A percentile compares a stretch with the other conserved stretches of the same genome.
phyloP scores from a whole-genome alignment of 1,140 invertebrate genomes.

The Drosophila lini region DNA sequence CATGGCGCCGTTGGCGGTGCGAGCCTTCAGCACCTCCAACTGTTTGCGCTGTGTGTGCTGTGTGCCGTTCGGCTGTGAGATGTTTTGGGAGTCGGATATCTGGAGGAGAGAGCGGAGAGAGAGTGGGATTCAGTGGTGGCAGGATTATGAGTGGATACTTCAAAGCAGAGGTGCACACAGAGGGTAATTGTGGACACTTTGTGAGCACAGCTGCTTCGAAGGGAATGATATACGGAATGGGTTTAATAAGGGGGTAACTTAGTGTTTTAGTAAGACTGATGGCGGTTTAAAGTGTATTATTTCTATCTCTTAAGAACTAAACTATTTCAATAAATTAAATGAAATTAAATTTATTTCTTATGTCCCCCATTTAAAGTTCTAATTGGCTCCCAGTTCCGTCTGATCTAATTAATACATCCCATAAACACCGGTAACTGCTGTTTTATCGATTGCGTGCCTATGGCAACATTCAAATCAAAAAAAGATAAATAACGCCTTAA shows the following conservation, averaged over 20 bases:
- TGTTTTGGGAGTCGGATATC: constrained; percentile 84
- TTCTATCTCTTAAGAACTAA: not conserved
- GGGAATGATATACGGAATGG: constrained; percentile 1
- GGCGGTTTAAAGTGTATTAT: constrained; percentile 3
- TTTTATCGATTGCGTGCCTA: constrained; percentile 13
- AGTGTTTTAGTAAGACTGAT: constrained; percentile 32
- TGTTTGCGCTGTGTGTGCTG: constrained; percentile 85
- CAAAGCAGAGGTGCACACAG: not conserved
- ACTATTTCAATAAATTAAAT: not conserved
- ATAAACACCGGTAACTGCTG: constrained; percentile 2
- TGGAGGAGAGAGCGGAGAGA: constrained; percentile 57
- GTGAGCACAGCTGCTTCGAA: not conserved
- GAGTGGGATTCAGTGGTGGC: constrained; percentile 58
- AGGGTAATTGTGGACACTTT: not conserved
- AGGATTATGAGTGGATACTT: constrained; percentile 52
- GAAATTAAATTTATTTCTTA: no score
- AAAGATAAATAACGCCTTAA: constrained; percentile 37
- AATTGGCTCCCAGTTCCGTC: not conserved
- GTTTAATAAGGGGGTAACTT: constrained; percentile 8
- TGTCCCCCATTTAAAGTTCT: not conserved
- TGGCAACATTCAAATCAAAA: constrained; percentile 33
- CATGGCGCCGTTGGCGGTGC: constrained; percentile 85
- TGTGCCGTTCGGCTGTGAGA: constrained; percentile 83
- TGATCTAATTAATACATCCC: constrained; percentile 25
- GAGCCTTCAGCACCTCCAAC: constrained; percentile 85